Conservation (phyloP, 2,888 invertebrate genomes). For the Mycalesis mineus region DNA sequence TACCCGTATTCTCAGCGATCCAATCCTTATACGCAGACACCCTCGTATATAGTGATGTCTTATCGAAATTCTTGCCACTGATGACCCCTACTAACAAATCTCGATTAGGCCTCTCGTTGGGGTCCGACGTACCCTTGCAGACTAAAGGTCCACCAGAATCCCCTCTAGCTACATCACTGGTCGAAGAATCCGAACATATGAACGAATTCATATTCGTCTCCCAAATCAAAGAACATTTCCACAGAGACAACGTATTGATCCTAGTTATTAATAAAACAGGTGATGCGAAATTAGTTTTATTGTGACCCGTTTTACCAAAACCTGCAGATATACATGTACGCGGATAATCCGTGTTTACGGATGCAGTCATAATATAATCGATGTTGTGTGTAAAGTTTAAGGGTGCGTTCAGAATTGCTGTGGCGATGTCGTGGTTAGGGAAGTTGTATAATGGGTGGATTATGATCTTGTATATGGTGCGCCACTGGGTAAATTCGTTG, state of each 20-base stretch:
- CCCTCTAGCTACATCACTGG: constrained; percentile 45
- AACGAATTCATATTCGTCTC: constrained; percentile 49
- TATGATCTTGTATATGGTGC: constrained; percentile 30
- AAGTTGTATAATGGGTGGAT: constrained; percentile 38
- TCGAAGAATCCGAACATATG: constrained; percentile 43
- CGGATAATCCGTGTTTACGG: constrained; percentile 36
- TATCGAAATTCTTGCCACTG: constrained; percentile 57
- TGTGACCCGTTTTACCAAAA: constrained; percentile 40
- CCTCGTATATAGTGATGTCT: constrained; percentile 42
- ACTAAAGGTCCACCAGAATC: constrained; percentile 61
- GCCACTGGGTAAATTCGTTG: constrained; percentile 35
- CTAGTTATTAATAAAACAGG: constrained; percentile 41
- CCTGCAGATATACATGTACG: constrained; percentile 45
- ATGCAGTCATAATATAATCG: constrained; percentile 35
- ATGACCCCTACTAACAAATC: constrained; percentile 54
- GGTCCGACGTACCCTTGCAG: constrained; percentile 43
- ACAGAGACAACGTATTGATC: constrained; percentile 39
- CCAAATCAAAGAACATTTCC: constrained; percentile 47
- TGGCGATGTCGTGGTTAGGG: constrained; percentile 49
- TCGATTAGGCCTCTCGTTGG: constrained; percentile 31
- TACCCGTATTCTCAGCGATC: constrained; percentile 34
- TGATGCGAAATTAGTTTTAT: constrained; percentile 22
- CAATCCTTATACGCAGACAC: constrained; percentile 41
- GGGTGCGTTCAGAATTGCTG: constrained; percentile 34
- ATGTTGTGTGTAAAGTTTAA: constrained; percentile 41